Evolutionary conservation across 2,888 invertebrate species (phyloP), one percentile per base, ranked within the genome.

Genomic region (Prionchulus punctatus): DNA sequence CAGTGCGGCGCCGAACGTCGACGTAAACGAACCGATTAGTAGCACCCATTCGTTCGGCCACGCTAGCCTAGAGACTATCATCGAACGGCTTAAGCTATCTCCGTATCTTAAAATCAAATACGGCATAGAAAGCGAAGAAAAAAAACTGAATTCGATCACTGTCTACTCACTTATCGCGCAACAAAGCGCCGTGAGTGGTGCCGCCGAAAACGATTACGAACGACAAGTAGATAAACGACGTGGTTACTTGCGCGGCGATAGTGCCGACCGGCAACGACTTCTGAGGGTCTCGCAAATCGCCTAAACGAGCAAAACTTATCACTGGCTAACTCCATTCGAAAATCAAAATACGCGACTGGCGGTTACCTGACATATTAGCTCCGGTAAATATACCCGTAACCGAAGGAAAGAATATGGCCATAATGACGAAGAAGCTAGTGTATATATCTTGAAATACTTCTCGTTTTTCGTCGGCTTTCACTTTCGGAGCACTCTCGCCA

Each of bases 1-100:
- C 7, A 99, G 79, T 1, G 96, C 98, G 63, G 98, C 98, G 53
- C 98, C 98, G 56, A 98, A 79, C 1, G 98, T 98, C 1, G 96
- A 96, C 30, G 98, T 79, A 73, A 98, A 92, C 0, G 96, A 92
- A 21, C 98, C 98, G 66, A 96, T 85, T 60, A 96, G 75, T 67
- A 98, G 92, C 1, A 98, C 92, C 94, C 94, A 94, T 67, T 91
- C 85, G 72, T 91, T 91, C 2, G 98, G 98, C 96, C 98, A 98
- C 2, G 96, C 92, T 69, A 98, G 85, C 67, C 90, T 87, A 0
- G 96, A 94, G 23, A 96, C 91, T 1, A 96, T 90, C 61, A 98
- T 77, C 67, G 85, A 85, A 26, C 30, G 7, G 30, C 91, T 91
- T 66, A 98, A 87, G 64, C 94, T 94, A 70, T 87, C 86, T 59